Percentiles rank a stretch among this genome's conserved stretches.
These are phyloP conservation scores for Dasysyrphus tricinctus DNA, from an alignment of 2,888 invertebrate species.

Conservation along the genomic window DNA sequence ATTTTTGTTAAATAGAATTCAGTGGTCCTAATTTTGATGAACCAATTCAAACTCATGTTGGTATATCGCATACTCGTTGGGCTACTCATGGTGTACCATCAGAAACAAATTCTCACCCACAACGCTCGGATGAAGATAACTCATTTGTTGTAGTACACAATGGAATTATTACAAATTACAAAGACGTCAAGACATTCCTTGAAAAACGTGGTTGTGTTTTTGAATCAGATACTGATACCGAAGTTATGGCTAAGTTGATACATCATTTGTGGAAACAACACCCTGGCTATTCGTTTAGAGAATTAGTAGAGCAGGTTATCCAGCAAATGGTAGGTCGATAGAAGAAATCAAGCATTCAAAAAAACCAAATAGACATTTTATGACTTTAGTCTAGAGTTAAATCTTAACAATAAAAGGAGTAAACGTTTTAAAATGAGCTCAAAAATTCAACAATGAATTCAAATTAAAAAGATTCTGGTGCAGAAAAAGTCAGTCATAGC, in stretches of 20 bases:
- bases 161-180: slow-evolving; percentile 99
- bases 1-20: slow-evolving; percentile 82
- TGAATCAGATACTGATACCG: slow-evolving; percentile 99
- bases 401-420: too few species aligned
- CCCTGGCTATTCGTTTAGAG: slow-evolving; percentile 95
- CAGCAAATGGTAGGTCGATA: slow-evolving; percentile 92
- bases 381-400: too few species aligned
- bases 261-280: slow-evolving; percentile 96
- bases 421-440: too few species aligned
- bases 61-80: slow-evolving; percentile 99
- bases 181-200: slow-evolving; percentile 95
- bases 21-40: slow-evolving; percentile 89
- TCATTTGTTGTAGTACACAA: slow-evolving; percentile 96
- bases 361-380: background rate
- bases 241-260: slow-evolving; percentile 98
- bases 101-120: slow-evolving; percentile 97
- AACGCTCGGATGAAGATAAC: slow-evolving; percentile 93
- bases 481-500: too few species aligned
- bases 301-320: slow-evolving; percentile 97
- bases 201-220: slow-evolving; percentile 95
- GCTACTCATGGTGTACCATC: slow-evolving; percentile 99
- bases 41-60: slow-evolving; percentile 92
- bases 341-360: too few species aligned
- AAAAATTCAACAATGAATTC: too few species aligned
- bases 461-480: too few species aligned